phyloP scores from a whole-genome alignment of 2,797 vertebrate genomes.

The Tenualosa ilisha region DNA sequence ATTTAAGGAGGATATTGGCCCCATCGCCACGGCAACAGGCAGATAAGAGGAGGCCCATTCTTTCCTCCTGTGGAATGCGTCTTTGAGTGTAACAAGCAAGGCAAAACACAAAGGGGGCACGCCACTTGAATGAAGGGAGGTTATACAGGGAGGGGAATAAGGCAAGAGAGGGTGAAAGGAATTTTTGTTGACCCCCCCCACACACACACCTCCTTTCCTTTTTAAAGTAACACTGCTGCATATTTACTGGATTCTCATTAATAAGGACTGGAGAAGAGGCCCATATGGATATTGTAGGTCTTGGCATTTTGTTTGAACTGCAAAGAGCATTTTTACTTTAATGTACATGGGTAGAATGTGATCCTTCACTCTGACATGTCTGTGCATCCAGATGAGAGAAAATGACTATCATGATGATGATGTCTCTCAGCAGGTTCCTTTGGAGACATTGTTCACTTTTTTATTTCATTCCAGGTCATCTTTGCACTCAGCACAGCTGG shows the following conservation, averaged over 20 bases:
- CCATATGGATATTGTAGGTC: not conserved
- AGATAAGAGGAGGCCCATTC: conserved; percentile 40
- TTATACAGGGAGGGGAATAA: not conserved
- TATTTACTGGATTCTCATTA: not conserved
- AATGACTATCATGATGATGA: too few relatives aligned
- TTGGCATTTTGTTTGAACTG: not conserved
- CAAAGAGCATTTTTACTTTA: not conserved
- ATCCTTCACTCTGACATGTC: not conserved
- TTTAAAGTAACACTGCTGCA: not conserved
- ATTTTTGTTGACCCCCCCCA: not conserved
- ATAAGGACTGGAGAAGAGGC: not conserved
- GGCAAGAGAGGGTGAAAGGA: not conserved
- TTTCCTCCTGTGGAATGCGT: not conserved
- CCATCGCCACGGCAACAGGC: conserved; percentile 31
- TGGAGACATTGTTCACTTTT: not conserved
- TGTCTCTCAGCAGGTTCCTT: too few relatives aligned
- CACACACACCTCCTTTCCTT: not conserved
- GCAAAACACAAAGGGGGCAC: not conserved
- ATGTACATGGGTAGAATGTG: not conserved
- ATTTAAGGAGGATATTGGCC: conserved; percentile 37
- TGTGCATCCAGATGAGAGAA: not conserved
- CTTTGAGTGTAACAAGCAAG: not conserved
- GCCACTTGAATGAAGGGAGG: not conserved
- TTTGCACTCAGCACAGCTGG: conserved; percentile 56
- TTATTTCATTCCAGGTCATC: conserved; percentile 56